phyloP scores from a whole-genome alignment of 2,797 vertebrate species.

The Tragopan temminckii region DNA sequence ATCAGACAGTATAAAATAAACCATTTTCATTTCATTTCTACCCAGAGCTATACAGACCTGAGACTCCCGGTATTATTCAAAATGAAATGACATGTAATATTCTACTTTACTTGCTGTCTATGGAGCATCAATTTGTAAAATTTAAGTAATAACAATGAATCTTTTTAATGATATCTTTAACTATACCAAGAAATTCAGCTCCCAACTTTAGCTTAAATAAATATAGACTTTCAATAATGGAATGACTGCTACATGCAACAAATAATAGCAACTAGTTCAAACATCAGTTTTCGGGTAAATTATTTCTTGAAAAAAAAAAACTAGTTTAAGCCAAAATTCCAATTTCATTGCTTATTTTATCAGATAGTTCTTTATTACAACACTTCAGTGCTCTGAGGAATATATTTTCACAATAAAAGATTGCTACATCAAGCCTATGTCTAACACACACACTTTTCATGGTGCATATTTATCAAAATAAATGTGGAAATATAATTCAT shows the following conservation, averaged over 20 bases:
- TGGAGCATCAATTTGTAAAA: neutral
- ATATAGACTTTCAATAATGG: neutral
- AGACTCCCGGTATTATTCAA: slow-evolving; percentile 7
- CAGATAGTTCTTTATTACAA: slow-evolving; percentile 5
- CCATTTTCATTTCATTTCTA: neutral
- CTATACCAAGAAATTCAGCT: neutral
- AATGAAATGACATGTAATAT: slow-evolving; percentile 10
- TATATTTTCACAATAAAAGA: slow-evolving; percentile 18
- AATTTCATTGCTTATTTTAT: slow-evolving; percentile 29
- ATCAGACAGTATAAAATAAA: slow-evolving; percentile 8
- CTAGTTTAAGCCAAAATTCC: slow-evolving; percentile 28
- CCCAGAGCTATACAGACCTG: neutral
- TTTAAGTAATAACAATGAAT: neutral
- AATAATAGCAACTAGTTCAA: slow-evolving; percentile 24
- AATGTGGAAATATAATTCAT: neutral
- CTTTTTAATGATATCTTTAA: neutral
- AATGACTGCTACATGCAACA: slow-evolving; percentile 12
- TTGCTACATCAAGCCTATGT: slow-evolving; percentile 2
- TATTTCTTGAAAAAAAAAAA: slow-evolving; percentile 28
- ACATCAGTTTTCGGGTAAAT: neutral
- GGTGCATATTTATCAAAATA: slow-evolving; percentile 29
- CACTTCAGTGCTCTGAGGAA: neutral
- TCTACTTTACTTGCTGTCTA: slow-evolving; percentile 2
- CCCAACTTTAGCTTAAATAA: neutral
- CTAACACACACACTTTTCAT: slow-evolving; percentile 36